Evolutionary conservation across 1,140 invertebrate genomes (phyloP).

Genomic region (Atopsyche davidsoni): DNA sequence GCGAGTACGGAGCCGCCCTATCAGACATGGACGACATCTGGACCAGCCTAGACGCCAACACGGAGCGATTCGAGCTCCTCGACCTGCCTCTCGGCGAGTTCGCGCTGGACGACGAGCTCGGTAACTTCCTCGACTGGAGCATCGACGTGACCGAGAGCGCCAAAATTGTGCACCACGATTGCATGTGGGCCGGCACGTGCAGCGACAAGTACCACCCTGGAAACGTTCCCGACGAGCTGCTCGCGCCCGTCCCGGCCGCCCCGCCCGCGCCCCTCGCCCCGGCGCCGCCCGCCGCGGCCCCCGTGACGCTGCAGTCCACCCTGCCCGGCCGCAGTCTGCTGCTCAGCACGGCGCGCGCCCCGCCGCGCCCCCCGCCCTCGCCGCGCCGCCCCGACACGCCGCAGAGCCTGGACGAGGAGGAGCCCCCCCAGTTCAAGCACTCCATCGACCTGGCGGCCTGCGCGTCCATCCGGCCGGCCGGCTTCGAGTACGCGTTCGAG

Average conservation of each 20-base stretch:
- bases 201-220: conserved; percentile 34
- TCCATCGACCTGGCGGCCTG: conserved; percentile 40
- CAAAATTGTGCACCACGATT: conserved; percentile 46
- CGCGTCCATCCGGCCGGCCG: conserved; percentile 32
- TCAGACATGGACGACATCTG: conserved; percentile 28
- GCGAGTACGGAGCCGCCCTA: conserved; percentile 14
- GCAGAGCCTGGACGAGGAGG: conserved; percentile 37
- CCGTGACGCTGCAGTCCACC: not conserved
- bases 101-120: conserved; percentile 34
- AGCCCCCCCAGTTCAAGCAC: conserved; percentile 43
- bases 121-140: conserved; percentile 36
- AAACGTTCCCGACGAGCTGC: not conserved
- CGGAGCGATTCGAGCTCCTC: conserved; percentile 37
- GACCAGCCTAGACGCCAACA: conserved; percentile 11
- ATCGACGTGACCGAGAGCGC: conserved; percentile 38
- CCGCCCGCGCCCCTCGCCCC: conserved; percentile 25
- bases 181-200: conserved; percentile 47
- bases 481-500: conserved; percentile 5
- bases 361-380: conserved; percentile 29
- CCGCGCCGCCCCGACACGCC: conserved; percentile 26
- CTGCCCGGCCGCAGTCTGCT: conserved; percentile 18
- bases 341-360: conserved; percentile 31
- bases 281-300: conserved; percentile 31
- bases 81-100: conserved; percentile 34
- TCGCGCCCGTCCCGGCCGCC: not conserved